phyloP scores from a whole-genome alignment of 2,113 vertebrate species.

The Nycticorax nycticorax region DNA sequence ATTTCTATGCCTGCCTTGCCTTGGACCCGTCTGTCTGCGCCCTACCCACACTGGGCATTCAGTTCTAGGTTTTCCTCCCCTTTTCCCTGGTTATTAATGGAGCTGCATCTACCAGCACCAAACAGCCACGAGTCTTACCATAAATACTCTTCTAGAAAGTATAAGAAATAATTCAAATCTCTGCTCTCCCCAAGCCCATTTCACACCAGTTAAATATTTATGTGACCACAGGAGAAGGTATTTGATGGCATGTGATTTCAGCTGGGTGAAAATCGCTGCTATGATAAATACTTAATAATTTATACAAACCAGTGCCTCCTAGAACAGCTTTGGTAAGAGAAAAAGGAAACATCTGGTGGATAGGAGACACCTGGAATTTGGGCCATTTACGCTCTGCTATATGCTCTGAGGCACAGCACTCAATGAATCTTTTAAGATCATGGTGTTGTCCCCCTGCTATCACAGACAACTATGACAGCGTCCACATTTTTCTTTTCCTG shows the following conservation, averaged over 20 bases:
- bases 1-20: not conserved
- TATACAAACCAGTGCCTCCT: not conserved
- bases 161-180: not conserved
- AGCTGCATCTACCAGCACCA: not conserved
- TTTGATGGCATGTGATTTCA: not conserved
- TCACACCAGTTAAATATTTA: not conserved
- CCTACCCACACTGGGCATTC: not conserved
- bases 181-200: not conserved
- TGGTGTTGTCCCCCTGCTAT: not conserved
- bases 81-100: not conserved
- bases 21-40: fast-evolving
- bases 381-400: not conserved
- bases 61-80: not conserved
- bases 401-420: not conserved
- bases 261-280: not conserved
- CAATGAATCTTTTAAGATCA: not conserved
- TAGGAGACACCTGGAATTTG: not conserved
- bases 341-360: not conserved
- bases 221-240: not conserved
- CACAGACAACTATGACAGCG: not conserved
- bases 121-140: not conserved
- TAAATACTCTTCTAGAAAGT: not conserved
- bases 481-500: not conserved
- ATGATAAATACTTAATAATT: constrained; percentile 16
- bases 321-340: not conserved